Evolutionary conservation across 2,888 invertebrate species (phyloP), one percentile per base, ranked within the genome.

Genomic region (Temnothorax unifasciatus): DNA sequence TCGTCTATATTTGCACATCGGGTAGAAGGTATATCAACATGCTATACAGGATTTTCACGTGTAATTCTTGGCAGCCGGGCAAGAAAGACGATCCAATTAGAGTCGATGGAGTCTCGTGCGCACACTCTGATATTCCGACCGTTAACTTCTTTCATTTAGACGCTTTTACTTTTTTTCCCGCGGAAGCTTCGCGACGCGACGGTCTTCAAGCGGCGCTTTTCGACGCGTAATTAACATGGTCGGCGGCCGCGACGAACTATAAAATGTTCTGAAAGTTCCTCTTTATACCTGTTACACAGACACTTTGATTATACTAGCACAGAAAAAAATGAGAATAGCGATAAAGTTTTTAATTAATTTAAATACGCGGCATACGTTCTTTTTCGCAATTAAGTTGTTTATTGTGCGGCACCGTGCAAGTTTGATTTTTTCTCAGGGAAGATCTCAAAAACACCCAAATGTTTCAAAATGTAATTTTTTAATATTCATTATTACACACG

Each of bases 141-240:
- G 59, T 69, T 81, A 71, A 81, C 71, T 81, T 81, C 38, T 81
- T 81, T 81, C 79, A 71, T 59, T 81, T 61, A 61, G 13, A 81
- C 18, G 59, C 9, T 71, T 61, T 79, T 38, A 21, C 21, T 50
- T 57, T 71, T 47, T 47, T 79, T 38, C 25, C 38, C 15, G 21
- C 68, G 29, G 21, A 68, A 68, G 44, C 29, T 34, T 21, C 18
- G 44, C 68, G 47, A 59, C 18, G 41, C 41, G 66, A 38, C 52
- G 25, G 25, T 69, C 69, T 79, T 47, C 34, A 29, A 38, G 59
- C 34, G 59, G 21, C 25, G 21, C 50, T 59, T 59, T 69, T 71
- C 59, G 50, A 81, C 69, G 59, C 71, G 69, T 81, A 81, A 81
- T 81, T 71, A 71, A 81, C 47, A 71, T 61, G 47, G 57, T 79